These are phyloP conservation scores for Thereva nobilitata DNA, from an alignment of 2,888 invertebrate species.

Conservation along the genomic window DNA sequence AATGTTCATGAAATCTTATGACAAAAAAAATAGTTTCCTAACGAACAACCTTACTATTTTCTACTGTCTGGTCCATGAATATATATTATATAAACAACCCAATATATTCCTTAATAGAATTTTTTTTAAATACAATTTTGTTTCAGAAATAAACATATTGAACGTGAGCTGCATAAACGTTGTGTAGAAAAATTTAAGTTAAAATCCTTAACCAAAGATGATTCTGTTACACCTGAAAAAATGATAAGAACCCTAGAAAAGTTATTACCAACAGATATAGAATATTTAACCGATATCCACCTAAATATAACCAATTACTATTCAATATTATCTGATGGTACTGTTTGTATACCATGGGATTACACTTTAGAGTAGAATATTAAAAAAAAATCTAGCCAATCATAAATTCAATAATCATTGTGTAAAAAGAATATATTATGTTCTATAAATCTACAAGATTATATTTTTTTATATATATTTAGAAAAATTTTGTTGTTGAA, in stretches of 20 bases:
- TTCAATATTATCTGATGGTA: constrained; percentile 87
- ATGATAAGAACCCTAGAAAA: constrained; percentile 86
- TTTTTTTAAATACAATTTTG: constrained; percentile 10
- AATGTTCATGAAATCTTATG: too few relatives aligned
- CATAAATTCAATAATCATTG: neutral
- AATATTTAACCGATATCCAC: constrained; percentile 66
- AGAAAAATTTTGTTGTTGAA: too few relatives aligned
- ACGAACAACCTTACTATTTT: too few relatives aligned
- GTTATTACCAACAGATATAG: constrained; percentile 59
- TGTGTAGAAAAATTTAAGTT: constrained; percentile 71
- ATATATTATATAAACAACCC: too few relatives aligned
- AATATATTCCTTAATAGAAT: too few relatives aligned
- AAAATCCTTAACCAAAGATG: constrained; percentile 80
- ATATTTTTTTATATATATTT: too few relatives aligned
- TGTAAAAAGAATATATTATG: too few relatives aligned
- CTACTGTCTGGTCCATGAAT: too few relatives aligned
- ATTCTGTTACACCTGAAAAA: constrained; percentile 84
- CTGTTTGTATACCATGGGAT: constrained; percentile 92
- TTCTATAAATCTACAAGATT: too few relatives aligned
- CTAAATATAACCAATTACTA: constrained; percentile 88
- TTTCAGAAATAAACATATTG: constrained; percentile 77
- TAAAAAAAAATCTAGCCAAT: too few relatives aligned
- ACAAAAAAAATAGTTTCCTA: too few relatives aligned
- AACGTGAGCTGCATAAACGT: constrained; percentile 70
- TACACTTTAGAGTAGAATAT: constrained; percentile 51